Base-by-base conservation (phyloP, 1,140 invertebrate species). In the Aphis gossypii region DNA sequence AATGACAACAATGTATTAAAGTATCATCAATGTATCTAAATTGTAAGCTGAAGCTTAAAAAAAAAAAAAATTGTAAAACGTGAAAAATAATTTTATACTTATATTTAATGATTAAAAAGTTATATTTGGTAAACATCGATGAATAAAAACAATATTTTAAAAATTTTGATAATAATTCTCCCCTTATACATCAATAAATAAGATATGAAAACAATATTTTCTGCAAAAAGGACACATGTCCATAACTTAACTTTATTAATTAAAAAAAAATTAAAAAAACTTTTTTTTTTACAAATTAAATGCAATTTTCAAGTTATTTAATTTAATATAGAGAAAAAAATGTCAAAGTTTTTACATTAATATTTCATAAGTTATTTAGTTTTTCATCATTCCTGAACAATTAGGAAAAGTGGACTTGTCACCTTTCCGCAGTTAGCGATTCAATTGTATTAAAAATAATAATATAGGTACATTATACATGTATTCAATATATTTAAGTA, bases 241-340 rank as follows among this genome's bases (percentile, higher is more conserved):
- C 68, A 82, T 82, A 51, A 51, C 51, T 20, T 51, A 51, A 51
- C 14, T 18, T 20, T 51, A 51, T 18, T 51, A 51, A 51, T 82
- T n/a, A 82, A 82, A 82, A 82, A 82, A 82, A 82, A 35, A 35
- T n/a, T 82, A 82, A 11, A 82, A 82, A 35, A 35, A 8, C 9
- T 46, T 82, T 82, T 82, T 82, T 82, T 82, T 82, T 82, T 82
- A 11, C n/a, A 35, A 82, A 82, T 82, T 82, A 82, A 82, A 82
- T 83, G 4, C 41, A 83, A 23, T 83, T 83, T 83, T 83, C 3
- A 83, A 83, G 20, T 83, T 38, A 41, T 83, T 83, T 83, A 83
- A 83, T 83, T 41, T 23, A 83, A 83, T 41, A 83, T 41, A 83
- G 38, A 83, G 82, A 41, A 20, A 35, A 83, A 38, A 83, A 41